Conservation (phyloP, 2,888 invertebrate species). For the Lasioglossum oenotherae region DNA sequence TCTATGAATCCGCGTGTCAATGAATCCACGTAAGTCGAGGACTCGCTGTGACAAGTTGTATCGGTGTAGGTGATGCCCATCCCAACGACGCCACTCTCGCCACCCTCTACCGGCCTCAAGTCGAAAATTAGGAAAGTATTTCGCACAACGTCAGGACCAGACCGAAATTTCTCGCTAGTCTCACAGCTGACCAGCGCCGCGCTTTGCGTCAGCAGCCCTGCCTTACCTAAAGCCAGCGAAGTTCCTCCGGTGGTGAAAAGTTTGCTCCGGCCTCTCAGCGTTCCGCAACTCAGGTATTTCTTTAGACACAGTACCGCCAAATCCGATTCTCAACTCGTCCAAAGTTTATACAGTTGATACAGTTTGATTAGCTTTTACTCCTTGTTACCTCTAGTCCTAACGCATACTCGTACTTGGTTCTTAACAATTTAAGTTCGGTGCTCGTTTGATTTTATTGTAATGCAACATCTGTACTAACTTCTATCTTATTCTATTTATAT, state of each 20-base stretch:
- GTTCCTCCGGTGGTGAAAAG: constrained; percentile 87
- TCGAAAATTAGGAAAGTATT: constrained; percentile 87
- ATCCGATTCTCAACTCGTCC: not conserved
- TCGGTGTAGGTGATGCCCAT: constrained; percentile 76
- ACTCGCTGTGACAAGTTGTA: not conserved
- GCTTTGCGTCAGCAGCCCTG: constrained; percentile 87
- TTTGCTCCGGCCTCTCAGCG: constrained; percentile 86
- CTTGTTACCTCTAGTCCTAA: not conserved
- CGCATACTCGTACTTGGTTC: not conserved
- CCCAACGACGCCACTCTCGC: constrained; percentile 69
- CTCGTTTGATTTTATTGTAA: not conserved
- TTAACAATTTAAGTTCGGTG: not conserved
- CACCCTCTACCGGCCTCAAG: constrained; percentile 84
- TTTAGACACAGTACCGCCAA: not conserved
- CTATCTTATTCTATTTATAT: not conserved
- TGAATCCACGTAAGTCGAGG: not conserved
- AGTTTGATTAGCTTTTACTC: not conserved
- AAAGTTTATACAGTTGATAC: not conserved
- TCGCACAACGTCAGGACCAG: constrained; percentile 85
- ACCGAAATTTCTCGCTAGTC: constrained; percentile 85
- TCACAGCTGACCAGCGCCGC: constrained; percentile 87
- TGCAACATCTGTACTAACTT: not conserved
- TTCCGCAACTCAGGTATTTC: constrained; percentile 85
- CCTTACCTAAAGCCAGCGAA: constrained; percentile 85
- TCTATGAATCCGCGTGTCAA: too few species aligned